Evolutionary conservation across 2,113 vertebrate species (phyloP).

Genomic region (Megaceryle torquata): DNA sequence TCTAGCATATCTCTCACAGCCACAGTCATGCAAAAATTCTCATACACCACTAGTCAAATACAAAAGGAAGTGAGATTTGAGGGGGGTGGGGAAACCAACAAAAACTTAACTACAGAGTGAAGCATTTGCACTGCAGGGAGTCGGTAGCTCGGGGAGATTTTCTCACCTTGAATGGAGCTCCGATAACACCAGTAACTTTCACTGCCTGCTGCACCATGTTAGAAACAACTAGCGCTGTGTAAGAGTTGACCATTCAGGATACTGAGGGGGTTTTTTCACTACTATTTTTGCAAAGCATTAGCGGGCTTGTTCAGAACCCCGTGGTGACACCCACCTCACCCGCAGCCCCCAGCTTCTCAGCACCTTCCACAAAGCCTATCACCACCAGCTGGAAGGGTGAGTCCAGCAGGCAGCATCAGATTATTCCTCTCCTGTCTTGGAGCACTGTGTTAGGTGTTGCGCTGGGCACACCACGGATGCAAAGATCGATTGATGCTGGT

Average conservation of each 20-base stretch:
- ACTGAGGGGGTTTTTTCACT: background rate
- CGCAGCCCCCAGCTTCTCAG: background rate
- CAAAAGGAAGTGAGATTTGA: background rate
- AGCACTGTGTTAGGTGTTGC: background rate
- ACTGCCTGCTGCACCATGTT: background rate
- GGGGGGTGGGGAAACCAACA: background rate
- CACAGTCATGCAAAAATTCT: background rate
- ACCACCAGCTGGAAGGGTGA: background rate
- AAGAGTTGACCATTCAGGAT: background rate
- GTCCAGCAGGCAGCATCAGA: background rate
- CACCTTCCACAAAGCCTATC: accelerated
- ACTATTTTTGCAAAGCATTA: background rate
- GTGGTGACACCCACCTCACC: background rate
- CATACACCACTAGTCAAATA: background rate
- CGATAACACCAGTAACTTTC: background rate
- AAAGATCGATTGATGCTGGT: background rate
- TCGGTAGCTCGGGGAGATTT: background rate
- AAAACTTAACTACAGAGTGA: background rate
- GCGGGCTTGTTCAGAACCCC: background rate
- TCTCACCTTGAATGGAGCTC: background rate
- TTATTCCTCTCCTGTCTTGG: background rate
- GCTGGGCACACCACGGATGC: background rate
- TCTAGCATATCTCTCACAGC: conserved; percentile 46
- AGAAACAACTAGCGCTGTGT: background rate
- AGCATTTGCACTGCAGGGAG: background rate